Evolutionary conservation across 2,113 vertebrate genomes (phyloP), one percentile per base, ranked within the genome.

Genomic region (Promerops cafer): DNA sequence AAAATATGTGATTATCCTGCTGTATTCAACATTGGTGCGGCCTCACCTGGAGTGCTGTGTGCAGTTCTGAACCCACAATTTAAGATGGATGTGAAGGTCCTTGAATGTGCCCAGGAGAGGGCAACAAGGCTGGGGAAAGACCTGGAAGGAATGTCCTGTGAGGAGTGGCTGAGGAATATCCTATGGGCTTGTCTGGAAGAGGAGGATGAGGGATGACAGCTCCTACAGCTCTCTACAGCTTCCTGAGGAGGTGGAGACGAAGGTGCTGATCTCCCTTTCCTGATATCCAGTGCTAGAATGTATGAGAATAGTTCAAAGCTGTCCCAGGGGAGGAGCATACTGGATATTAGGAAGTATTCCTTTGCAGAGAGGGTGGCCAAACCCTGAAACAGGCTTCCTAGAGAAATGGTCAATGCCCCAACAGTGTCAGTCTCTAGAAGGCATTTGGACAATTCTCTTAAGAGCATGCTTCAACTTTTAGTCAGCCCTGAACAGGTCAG

Each of bases 361-460:
- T 65, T 64, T 54, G 11, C 45, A 6, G 3, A 45, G 33, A 33
- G 13, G 3, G 10, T 40, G 14, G 6, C 11, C 22, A 70, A 75
- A 56, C 14, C 12, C 13, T 17, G 23, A 1, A 52, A 56, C 14
- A 71, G 8, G 16, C 11, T 52, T 80, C 5, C 26, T 40, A 12
- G 15, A 65, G 35, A 68, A 16, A 9, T 24, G 8, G 8, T 50
- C 0, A 0, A 37, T 74, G 30, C 1, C 5, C 1, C 10, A 59
- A 5, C 6, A 14, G 17, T 39, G 11, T 42, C 37, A 47, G 7
- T 47, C 9, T 61, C 81, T 52, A 56, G 27, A 16, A 81, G 4
- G 8, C 21, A 30, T 49, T 49, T 59, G 33, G 18, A 50, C 19
- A 89, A 54, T 14, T 49, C 6, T 23, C 8, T 74, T 30, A 26